phyloP scores from a whole-genome alignment of 2,797 vertebrate genomes.

The Dendrocincla fuliginosa region DNA sequence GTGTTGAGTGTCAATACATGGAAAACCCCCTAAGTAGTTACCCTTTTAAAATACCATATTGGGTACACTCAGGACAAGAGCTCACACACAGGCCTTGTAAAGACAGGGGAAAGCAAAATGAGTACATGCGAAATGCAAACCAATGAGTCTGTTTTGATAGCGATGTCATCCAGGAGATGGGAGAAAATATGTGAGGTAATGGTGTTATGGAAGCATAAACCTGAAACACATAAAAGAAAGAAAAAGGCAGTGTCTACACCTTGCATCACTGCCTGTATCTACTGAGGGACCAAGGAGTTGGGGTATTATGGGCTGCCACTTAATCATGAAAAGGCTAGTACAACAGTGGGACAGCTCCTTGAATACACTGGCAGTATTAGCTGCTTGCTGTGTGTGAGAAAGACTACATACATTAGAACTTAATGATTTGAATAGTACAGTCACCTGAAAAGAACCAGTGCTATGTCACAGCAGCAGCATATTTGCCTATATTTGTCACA shows the following conservation, averaged over 20 bases:
- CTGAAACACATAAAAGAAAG: not conserved
- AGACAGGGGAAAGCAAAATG: not conserved
- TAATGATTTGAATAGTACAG: not conserved
- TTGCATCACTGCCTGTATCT: rapidly evolving
- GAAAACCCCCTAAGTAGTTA: not conserved
- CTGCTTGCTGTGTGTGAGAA: not conserved
- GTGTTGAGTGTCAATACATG: not conserved
- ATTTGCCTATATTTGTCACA: not conserved
- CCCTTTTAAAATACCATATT: not conserved
- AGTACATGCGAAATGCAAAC: not conserved
- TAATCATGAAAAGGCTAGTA: rapidly evolving
- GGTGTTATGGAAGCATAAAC: not conserved
- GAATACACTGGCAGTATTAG: not conserved
- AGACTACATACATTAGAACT: rapidly evolving
- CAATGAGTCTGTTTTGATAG: not conserved
- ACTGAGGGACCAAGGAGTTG: not conserved
- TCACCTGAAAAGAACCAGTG: not conserved
- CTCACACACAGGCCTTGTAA: not conserved
- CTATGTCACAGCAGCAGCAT: not conserved
- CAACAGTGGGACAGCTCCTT: not conserved
- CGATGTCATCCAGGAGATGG: not conserved
- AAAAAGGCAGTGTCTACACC: not conserved
- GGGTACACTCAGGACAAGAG: not conserved
- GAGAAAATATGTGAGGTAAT: not conserved
- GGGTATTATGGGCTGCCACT: not conserved